Evolutionary conservation across 2,797 vertebrate genomes (phyloP).

Genomic region (Semaprochilodus insignis): DNA sequence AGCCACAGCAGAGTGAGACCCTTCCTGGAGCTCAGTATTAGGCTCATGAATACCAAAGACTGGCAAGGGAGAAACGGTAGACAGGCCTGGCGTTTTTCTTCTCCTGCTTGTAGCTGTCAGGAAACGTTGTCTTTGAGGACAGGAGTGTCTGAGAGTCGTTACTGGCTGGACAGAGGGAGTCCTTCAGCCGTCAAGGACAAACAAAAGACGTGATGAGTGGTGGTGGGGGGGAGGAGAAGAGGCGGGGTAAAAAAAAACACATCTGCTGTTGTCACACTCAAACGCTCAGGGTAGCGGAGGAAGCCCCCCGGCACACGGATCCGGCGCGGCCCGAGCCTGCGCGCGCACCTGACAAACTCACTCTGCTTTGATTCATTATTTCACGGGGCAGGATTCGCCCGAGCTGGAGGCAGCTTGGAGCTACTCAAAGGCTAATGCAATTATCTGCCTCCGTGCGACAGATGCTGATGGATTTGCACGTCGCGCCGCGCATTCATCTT

Average conservation of each 20-base stretch:
- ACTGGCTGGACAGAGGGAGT: slow-evolving; percentile 55
- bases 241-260: slow-evolving; percentile 46
- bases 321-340: slow-evolving; percentile 27
- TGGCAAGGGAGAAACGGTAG: neutral
- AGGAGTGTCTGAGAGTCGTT: slow-evolving; percentile 35
- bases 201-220: slow-evolving; percentile 52
- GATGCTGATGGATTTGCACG: slow-evolving; percentile 71
- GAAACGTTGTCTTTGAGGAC: neutral
- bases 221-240: neutral
- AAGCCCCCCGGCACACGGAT: slow-evolving; percentile 29
- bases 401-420: slow-evolving; percentile 59
- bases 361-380: slow-evolving; percentile 67
- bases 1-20: neutral
- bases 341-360: slow-evolving; percentile 49
- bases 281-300: slow-evolving; percentile 51
- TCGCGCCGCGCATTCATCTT: slow-evolving; percentile 50
- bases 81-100: neutral
- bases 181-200: slow-evolving; percentile 62
- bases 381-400: slow-evolving; percentile 59
- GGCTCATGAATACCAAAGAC: neutral
- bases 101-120: neutral
- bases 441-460: slow-evolving; percentile 70
- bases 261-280: slow-evolving; percentile 58
- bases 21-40: neutral
- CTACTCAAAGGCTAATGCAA: slow-evolving; percentile 72